These are phyloP conservation scores for Eupithecia subumbrata DNA, from an alignment of 2,888 invertebrate species.

Conservation along the genomic window DNA sequence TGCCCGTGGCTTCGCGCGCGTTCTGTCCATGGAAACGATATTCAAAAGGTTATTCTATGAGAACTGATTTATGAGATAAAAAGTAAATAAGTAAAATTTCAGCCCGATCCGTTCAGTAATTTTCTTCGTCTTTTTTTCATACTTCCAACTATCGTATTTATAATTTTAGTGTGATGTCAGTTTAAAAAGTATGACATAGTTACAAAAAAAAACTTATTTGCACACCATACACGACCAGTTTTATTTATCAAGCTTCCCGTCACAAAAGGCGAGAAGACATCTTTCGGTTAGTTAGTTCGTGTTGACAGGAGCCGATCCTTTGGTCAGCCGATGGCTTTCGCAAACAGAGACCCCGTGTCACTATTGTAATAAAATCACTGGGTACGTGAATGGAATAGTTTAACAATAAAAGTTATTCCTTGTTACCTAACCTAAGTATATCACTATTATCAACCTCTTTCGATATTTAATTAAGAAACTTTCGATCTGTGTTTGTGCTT, in stretches of 20 bases:
- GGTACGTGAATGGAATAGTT: constrained; percentile 41
- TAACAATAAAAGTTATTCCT: not conserved
- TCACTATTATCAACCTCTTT: not conserved
- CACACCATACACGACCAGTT: not conserved
- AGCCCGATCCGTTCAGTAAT: no score
- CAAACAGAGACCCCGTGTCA: constrained; percentile 62
- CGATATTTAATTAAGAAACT: not conserved
- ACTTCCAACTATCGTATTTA: no score
- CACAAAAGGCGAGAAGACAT: constrained; percentile 51
- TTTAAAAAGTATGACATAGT: no score
- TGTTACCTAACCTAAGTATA: not conserved
- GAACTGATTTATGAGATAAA: no score
- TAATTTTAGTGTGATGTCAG: no score
- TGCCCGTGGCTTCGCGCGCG: no score
- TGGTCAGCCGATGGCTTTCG: constrained; percentile 73
- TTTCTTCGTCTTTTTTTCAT: no score
- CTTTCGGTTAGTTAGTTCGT: constrained; percentile 74
- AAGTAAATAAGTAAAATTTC: no score
- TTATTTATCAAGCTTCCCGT: constrained; percentile 13
- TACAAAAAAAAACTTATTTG: no score
- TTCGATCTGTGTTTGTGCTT: not conserved
- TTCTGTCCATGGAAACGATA: no score
- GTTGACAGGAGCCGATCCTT: constrained; percentile 60
- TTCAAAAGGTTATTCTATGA: no score
- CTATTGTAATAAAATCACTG: constrained; percentile 57